Base-by-base conservation (phyloP, 2,797 vertebrate genomes). In the Amblyraja radiata region DNA sequence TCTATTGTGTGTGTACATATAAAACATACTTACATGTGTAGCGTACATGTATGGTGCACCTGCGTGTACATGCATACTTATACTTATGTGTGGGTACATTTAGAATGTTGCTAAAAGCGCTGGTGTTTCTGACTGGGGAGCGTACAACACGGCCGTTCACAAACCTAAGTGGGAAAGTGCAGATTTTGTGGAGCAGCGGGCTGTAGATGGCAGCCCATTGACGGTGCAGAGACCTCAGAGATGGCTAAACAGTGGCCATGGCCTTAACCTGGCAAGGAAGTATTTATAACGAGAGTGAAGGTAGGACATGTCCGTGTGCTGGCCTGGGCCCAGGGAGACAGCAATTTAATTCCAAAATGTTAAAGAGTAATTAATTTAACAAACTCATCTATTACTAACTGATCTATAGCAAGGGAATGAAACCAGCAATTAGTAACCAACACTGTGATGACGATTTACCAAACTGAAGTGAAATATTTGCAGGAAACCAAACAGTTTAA, bases 241-340 rank as follows among this genome's bases (percentile, higher is more conserved):
- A 95, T 96, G 95, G 94, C 96, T 97, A 97, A 97, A 97, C 96
- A 96, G 39, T 95, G 94, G 88, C 95, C 96, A 96, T 97, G 98
- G 97, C 97, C 96, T 95, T 96, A 97, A 96, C 96, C 97, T 97
- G 97, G 95, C 96, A 94, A 96, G 96, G 95, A 95, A 94, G 96
- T 97, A 96, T 96, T 97, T 95, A 96, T 96, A 98, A 98, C 97
- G 95, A 97, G 93, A 94, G 93, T 94, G 94, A 32, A 32, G 8
- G 8, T 2, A 65, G 84, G 58, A 25, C 10, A 61, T 28, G 28
- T 61, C 13, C 18, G 28, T 73, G 71, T 73, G 71, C 71, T 58
- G 81, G 14, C 2, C 84, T 11, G 13, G 1, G 78, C 13, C 18
- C 32, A 39, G 84, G n/a, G n/a, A n/a, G 61, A 39, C 25, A 7